Evolutionary conservation across 2,888 invertebrate species (phyloP).

Genomic region (Xestia xanthographa): DNA sequence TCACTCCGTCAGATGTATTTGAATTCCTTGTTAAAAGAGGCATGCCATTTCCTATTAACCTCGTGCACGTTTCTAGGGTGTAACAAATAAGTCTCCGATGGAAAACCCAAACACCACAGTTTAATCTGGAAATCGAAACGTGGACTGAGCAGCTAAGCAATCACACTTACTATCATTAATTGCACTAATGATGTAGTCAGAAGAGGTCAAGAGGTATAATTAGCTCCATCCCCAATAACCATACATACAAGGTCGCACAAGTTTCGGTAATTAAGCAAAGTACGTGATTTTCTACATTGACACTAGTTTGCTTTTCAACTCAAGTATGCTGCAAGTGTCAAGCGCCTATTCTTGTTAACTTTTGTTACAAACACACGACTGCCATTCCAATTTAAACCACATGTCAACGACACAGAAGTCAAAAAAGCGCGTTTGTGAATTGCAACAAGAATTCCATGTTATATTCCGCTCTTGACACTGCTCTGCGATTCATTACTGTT

Average conservation of each 20-base stretch:
- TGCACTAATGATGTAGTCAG: neutral
- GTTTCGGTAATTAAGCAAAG: neutral
- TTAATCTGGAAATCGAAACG: neutral
- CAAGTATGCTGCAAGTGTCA: neutral
- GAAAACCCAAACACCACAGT: too few relatives aligned
- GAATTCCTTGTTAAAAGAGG: neutral
- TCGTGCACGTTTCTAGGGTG: neutral
- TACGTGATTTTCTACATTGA: neutral
- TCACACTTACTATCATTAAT: neutral
- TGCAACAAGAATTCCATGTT: neutral
- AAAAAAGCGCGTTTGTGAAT: constrained; percentile 6
- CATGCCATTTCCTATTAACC: neutral
- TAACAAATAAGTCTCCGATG: neutral
- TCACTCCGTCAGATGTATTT: too few relatives aligned
- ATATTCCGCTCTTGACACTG: neutral
- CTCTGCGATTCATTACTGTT: constrained; percentile 22
- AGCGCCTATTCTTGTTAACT: neutral
- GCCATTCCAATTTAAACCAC: neutral
- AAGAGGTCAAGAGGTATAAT: neutral
- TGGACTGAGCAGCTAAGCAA: neutral
- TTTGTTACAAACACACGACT: neutral
- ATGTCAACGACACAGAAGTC: neutral
- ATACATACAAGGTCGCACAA: neutral
- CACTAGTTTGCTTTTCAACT: constrained; percentile 6
- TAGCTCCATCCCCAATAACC: neutral